phyloP scores from a whole-genome alignment of 1,140 invertebrate genomes.

The Odontomachus brunneus region DNA sequence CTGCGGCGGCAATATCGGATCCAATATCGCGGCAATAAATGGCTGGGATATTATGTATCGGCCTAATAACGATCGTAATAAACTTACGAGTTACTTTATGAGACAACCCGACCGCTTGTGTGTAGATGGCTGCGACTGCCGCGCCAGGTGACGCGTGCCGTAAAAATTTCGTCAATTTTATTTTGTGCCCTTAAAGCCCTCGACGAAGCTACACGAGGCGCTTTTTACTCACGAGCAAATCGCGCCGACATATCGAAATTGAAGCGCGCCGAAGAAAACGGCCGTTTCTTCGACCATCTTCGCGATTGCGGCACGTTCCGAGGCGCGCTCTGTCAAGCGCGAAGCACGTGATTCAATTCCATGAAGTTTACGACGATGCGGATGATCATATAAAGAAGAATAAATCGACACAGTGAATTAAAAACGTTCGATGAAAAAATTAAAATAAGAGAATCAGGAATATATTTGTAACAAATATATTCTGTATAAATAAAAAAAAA shows the following conservation, averaged over 20 bases:
- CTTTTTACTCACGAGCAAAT: conserved; percentile 52
- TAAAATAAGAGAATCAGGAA: neutral
- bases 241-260: conserved; percentile 53
- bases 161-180: conserved; percentile 71
- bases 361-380: conserved; percentile 16
- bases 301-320: conserved; percentile 13
- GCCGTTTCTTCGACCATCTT: conserved; percentile 41
- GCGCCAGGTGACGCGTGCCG: conserved; percentile 67
- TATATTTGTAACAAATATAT: neutral
- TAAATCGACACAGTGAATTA: neutral
- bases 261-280: conserved; percentile 23
- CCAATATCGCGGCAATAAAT: conserved; percentile 69
- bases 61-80: conserved; percentile 73
- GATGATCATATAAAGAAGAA: conserved; percentile 9
- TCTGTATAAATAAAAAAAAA: neutral
- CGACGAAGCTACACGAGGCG: conserved; percentile 31
- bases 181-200: conserved; percentile 27
- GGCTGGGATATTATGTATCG: conserved; percentile 67
- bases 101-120: conserved; percentile 47
- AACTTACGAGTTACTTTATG: conserved; percentile 72
- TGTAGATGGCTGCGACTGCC: conserved; percentile 62
- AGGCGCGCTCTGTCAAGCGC: conserved; percentile 28
- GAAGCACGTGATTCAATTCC: conserved; percentile 50
- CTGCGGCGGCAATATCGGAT: conserved; percentile 61
- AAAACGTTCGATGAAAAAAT: neutral